Evolutionary conservation across 1,140 invertebrate genomes (phyloP), one percentile per base, ranked within the genome.

Genomic region (Teleopsis dalmanni): DNA sequence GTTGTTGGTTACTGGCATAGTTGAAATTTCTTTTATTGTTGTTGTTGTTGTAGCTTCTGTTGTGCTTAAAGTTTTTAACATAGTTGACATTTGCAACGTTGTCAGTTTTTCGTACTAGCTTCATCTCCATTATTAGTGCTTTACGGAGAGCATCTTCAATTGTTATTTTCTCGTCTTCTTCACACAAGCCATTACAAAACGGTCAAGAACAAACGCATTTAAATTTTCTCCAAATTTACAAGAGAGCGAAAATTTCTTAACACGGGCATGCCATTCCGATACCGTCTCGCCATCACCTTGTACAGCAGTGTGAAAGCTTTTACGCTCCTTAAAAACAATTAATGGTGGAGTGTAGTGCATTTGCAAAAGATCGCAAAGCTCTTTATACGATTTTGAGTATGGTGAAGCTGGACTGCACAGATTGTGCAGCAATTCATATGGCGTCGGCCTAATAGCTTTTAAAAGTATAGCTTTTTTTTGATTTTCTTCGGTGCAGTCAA

Each of bases 91-190:
- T 22, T 22, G 14, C 23, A 34, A 19, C 43, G 19, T 46, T 14
- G 16, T 27, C 35, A n/a, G n/a, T n/a, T 38, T 47, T 38, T 8
- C 34, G 5, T 16, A 29, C 21, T 14, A 47, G 37, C 19, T 47
- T 47, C 45, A 38, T 47, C 19, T 47, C 45, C 43, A 45, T 34
- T 14, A 45, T 35, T 13, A 45, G 19, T 18, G 43, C 43, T 35
- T 45, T 45, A 34, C 43, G 27, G 11, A 45, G 33, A 8, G 43
- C 43, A 13, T 45, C 31, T 21, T 45, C 43, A 22, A 45, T 34
- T 35, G 33, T 34, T 13, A 45, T 33, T 35, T 35, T 21, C 22
- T 45, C 29, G 9, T 45, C 43, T 10, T 45, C 43, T 25, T 45
- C 43, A 23, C 43, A 45, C 29, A 45, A 27, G 22, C 45, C 34